Conservation (phyloP, 2,113 vertebrate genomes). For the Zapornia atra region DNA sequence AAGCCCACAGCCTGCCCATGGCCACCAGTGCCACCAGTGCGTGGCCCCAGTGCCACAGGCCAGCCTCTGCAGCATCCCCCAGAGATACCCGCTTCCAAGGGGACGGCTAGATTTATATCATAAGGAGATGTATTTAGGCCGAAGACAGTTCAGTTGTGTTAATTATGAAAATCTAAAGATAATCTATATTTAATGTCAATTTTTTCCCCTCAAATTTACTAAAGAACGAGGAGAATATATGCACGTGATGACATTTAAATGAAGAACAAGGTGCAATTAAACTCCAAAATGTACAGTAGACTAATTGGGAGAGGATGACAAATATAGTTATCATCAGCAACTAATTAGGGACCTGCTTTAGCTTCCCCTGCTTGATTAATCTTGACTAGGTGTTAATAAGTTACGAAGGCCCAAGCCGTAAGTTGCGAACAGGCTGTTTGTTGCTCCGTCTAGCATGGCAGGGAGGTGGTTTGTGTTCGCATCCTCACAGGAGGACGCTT, state of each 20-base stretch:
- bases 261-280: conserved; percentile 85
- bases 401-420: conserved; percentile 47
- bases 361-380: conserved; percentile 81
- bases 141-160: conserved; percentile 77
- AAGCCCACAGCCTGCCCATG: fast-evolving
- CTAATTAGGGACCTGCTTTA: conserved; percentile 81
- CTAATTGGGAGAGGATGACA: conserved; percentile 84
- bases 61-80: neutral
- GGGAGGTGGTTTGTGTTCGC: neutral
- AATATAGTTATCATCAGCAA: conserved; percentile 84
- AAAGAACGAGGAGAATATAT: conserved; percentile 72
- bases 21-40: neutral
- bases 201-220: conserved; percentile 77
- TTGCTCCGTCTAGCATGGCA: neutral
- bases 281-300: conserved; percentile 79
- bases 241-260: conserved; percentile 78
- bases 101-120: conserved; percentile 57
- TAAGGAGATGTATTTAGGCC: conserved; percentile 74
- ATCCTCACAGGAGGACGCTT: neutral
- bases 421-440: conserved; percentile 13
- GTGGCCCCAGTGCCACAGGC: too few species aligned
- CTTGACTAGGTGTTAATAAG: conserved; percentile 78
- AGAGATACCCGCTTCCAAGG: neutral
- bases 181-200: conserved; percentile 83
- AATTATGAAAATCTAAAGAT: conserved; percentile 83